Evolutionary conservation across 2,113 vertebrate genomes (phyloP).

Genomic region (Apaloderma vittatum): DNA sequence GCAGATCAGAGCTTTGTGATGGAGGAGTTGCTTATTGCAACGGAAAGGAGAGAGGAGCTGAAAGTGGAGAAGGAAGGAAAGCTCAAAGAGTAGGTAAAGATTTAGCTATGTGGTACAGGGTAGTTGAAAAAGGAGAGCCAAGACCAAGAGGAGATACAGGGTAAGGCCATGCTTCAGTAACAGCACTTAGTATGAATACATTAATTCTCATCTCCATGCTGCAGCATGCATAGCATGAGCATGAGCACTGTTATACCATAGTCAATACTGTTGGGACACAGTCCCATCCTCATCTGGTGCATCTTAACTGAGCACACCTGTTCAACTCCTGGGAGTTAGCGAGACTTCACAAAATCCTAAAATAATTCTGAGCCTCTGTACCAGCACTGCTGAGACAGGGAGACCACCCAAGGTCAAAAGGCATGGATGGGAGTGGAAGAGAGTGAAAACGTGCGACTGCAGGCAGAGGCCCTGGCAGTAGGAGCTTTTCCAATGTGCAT

Average conservation of each 20-base stretch:
- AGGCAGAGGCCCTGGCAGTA: background rate
- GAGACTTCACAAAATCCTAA: background rate
- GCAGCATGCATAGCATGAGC: background rate
- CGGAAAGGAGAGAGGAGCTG: background rate
- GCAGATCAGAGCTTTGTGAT: background rate
- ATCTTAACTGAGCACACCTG: background rate
- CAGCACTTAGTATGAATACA: background rate
- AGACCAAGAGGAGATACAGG: background rate
- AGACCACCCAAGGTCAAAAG: background rate
- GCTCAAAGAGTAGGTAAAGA: background rate
- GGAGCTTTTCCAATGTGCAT: background rate
- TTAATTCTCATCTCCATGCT: background rate
- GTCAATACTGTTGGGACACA: background rate
- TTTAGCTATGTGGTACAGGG: background rate
- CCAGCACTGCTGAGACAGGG: background rate
- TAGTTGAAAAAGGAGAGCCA: background rate
- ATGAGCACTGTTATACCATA: background rate
- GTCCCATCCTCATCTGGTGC: background rate
- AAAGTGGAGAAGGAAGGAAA: background rate
- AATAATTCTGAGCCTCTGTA: background rate
- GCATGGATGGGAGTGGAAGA: fast-evolving
- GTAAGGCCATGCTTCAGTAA: background rate
- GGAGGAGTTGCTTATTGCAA: background rate
- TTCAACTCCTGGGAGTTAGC: background rate
- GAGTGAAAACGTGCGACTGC: background rate